Base-by-base conservation (phyloP, 1,140 invertebrate species). In the Gonatopus flavifemur region DNA sequence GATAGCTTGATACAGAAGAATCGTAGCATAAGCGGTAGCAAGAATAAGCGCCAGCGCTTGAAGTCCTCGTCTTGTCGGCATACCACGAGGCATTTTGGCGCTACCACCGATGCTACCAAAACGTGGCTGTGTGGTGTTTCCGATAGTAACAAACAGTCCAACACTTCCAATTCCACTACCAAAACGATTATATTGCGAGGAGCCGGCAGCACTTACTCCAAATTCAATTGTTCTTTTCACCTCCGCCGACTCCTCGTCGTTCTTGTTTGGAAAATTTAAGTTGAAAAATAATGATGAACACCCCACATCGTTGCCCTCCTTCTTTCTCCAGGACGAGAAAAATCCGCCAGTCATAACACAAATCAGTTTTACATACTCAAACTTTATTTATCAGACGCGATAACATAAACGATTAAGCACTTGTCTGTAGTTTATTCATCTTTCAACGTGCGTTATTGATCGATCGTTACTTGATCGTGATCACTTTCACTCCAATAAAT, bases 1-100 rank as follows among this genome's bases (percentile, higher is more conserved):
- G 68, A 81, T 74, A 55, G 67, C 81, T 68, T 86, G 84, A 57
- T 86, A 87, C 51, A 85, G 77, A 36, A 86, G 76, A 35, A 86
- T 76, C 49, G 83, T 85, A 48, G 82, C 84, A 64, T 87, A 86
- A 35, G 80, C 83, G 40, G 74, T 78, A 28, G 64, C 71, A 28
- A 78, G 63, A 15, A 78, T 55, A 48, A 78, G 67, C 22, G 61
- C 71, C 37, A 78, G 47, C 39, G 67, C 69, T 54, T 76, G 74
- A 1, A 78, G 70, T 55, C 63, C 65, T 49, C 75, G 67, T 67
- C 69, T 72, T 31, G 64, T 73, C 45, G 72, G 65, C 55, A 77
- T 55, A 40, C 64, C 64, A 45, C 76, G 72, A 49, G 74, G 65
- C 74, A 77, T 78, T 59, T 68, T 75, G 47, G 46, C 66, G 56